Evolutionary conservation across 2,888 invertebrate species (phyloP).

Genomic region (Rosalia funebris): DNA sequence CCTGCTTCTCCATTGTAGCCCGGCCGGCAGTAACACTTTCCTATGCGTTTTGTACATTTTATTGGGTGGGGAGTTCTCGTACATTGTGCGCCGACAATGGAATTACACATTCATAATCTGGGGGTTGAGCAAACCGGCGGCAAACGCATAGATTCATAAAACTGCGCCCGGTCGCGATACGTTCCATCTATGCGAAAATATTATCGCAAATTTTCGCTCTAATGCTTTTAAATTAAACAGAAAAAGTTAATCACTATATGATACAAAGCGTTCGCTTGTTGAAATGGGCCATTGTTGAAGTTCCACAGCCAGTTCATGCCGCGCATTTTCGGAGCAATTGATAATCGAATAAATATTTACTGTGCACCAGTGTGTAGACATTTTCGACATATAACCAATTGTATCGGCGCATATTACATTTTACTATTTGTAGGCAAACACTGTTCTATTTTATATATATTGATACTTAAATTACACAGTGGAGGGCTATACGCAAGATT

Average conservation of each 20-base stretch:
- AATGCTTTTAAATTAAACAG: conserved; percentile 35
- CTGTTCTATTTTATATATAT: too few species aligned
- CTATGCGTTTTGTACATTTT: conserved; percentile 62
- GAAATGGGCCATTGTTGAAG: conserved; percentile 11
- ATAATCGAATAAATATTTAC: not conserved
- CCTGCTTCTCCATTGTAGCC: conserved; percentile 51
- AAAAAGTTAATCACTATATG: conserved; percentile 34
- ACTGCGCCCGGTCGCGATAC: conserved; percentile 20
- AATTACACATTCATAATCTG: conserved; percentile 60
- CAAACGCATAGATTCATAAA: conserved; percentile 42
- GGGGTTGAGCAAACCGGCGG: conserved; percentile 23
- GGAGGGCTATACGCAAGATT: too few species aligned
- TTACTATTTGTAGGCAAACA: not conserved
- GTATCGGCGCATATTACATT: not conserved
- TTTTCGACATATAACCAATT: not conserved
- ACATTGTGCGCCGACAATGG: conserved; percentile 59
- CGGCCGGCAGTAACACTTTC: conserved; percentile 59
- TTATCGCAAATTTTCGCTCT: conserved; percentile 37
- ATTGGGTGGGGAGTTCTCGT: conserved; percentile 57
- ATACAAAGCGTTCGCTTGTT: conserved; percentile 17
- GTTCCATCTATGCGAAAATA: conserved; percentile 31
- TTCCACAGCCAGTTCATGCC: conserved; percentile 1
- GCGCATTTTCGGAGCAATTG: conserved; percentile 4
- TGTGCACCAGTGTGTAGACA: not conserved
- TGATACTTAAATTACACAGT: too few species aligned